Base-by-base conservation (phyloP, 2,113 vertebrate genomes). In the Lontra canadensis region DNA sequence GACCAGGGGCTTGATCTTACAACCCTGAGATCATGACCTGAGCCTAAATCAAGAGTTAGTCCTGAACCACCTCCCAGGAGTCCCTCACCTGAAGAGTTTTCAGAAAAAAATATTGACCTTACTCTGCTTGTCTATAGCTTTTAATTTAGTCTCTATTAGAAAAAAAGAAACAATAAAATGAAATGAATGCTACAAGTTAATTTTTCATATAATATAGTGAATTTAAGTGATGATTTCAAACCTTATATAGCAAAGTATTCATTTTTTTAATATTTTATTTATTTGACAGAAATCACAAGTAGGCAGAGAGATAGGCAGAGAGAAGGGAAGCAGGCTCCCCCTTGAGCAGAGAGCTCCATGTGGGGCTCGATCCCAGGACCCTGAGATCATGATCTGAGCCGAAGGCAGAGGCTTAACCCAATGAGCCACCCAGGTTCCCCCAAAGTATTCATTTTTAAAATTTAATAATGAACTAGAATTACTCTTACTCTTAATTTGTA, bases 391-490 rank as follows among this genome's bases (percentile, higher is more conserved):
- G 52, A 55, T 5, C 52, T 55, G 52, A 55, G 52, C 52, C 1
- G 17, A 55, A 55, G 52, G 52, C 52, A 55, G 52, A 55, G 52
- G 17, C 17, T 55, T 55, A 55, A 55, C 15, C 52, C 52, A 55
- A 2, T 55, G 52, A 55, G 17, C 52, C 52, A 55, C 52, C 52
- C 52, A 55, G 52, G 52, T 18, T 17, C 17, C 52, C 52, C 52
- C 10, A 49, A 52, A 57, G 25, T 71, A 80, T 20, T 63, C 34
- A 67, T 73, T 81, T 13, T 42, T 67, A 11, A 39, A 80, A 61
- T 69, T 73, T 47, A n/a, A 65, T 90, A 83, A 47, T 84, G 11
- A 76, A 71, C 80, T 96, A 69, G 71, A 94, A 87, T 94, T 81
- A 36, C 14, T 63, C 20, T 82, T 52, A 73, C 12, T 86, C 36